phyloP scores from a whole-genome alignment of 2,113 vertebrate species.

The Tragelaphus buxtoni region DNA sequence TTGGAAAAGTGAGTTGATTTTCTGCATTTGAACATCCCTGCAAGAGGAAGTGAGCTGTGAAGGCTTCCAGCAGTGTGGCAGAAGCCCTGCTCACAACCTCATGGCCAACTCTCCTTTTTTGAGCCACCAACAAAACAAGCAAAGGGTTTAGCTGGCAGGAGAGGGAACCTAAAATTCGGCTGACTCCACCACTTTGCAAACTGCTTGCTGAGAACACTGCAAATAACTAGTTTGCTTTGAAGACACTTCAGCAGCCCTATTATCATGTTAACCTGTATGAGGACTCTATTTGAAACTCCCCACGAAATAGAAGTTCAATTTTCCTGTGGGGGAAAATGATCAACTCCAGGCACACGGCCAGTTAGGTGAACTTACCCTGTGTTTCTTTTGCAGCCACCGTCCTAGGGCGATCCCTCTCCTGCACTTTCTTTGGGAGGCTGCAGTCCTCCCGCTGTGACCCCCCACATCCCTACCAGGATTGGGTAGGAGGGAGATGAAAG shows the following conservation, averaged over 20 bases:
- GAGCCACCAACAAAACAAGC: neutral
- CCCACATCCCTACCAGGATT: neutral
- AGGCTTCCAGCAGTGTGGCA: accelerated
- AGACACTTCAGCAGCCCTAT: neutral
- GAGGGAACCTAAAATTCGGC: constrained; percentile 24
- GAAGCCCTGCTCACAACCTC: neutral
- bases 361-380: neutral
- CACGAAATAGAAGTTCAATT: neutral
- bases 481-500: neutral
- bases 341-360: accelerated
- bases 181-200: constrained; percentile 28
- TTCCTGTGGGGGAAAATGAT: neutral
- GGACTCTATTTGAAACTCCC: neutral
- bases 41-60: neutral
- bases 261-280: accelerated
- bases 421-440: neutral
- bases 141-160: constrained; percentile 30
- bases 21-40: neutral
- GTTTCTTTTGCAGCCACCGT: neutral
- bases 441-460: neutral
- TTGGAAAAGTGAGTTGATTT: neutral
- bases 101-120: neutral
- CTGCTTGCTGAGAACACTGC: neutral
- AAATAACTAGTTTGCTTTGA: constrained; percentile 30
- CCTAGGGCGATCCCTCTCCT: neutral